Percentiles rank a stretch among this genome's conserved stretches.
phyloP scores from a whole-genome alignment of 2,888 invertebrate genomes.

The Odontomyia ornata region DNA sequence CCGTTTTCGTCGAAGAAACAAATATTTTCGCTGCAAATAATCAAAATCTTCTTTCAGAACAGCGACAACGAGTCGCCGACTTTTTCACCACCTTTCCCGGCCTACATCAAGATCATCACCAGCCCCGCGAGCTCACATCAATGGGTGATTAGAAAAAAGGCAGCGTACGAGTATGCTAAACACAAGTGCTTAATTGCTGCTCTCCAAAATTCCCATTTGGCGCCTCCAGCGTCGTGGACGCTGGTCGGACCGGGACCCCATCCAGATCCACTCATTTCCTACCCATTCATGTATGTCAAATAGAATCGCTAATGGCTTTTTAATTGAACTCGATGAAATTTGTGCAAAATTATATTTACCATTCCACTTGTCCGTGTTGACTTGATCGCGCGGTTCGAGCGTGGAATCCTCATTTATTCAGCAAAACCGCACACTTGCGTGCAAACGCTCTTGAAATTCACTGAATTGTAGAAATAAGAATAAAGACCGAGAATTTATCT shows the following conservation, averaged over 20 bases:
- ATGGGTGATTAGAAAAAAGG: no score
- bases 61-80: no score
- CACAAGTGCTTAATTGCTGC: constrained; percentile 11
- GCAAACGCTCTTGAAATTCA: constrained; percentile 23
- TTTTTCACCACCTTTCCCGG: no score
- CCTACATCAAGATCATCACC: no score
- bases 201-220: neutral
- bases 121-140: no score
- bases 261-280: neutral
- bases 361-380: neutral
- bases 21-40: no score
- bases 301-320: constrained; percentile 37
- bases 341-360: constrained; percentile 4
- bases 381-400: neutral
- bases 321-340: constrained; percentile 39
- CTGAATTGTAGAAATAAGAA: constrained; percentile 22
- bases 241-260: no score
- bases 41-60: no score
- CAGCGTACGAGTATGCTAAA: neutral
- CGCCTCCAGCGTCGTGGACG: neutral
- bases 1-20: no score
- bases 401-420: neutral
- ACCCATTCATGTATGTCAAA: neutral
- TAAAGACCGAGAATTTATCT: neutral
- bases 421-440: neutral